Base-by-base conservation (phyloP, 2,113 vertebrate genomes). In the Cercopithecus mona region DNA sequence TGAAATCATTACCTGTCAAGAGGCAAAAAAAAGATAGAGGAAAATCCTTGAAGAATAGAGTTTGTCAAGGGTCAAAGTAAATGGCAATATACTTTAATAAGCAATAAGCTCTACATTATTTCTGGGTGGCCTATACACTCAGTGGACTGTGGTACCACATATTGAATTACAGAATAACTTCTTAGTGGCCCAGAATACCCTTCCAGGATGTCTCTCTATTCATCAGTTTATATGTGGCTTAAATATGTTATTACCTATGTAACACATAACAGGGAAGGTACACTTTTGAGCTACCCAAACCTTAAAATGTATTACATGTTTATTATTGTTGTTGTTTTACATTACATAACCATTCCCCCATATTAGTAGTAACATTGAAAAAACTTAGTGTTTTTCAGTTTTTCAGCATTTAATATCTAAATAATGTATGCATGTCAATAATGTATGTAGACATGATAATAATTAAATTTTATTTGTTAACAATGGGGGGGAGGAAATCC, bases 21-120 rank as follows among this genome's bases (percentile, higher is more conserved):
- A 97, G 90, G 73, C 22, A 23, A 64, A 91, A 78, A 94, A 97
- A 98, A 97, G 95, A 95, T 86, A 93, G 75, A 96, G 93, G 27
- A 64, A 97, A 96, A 97, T 92, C 97, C 96, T 97, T 98, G 97
- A 97, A 97, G 97, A 98, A 97, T 50, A 97, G 97, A 97, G 90
- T 97, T 98, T 97, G 97, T 84, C 93, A 97, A 98, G 98, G 97
- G 97, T 98, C 98, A 98, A 93, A 97, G 97, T 98, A 97, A 97
- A 97, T 97, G 97, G 97, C 87, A 95, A 95, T 96, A 96, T 90
- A 94, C 96, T 97, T 97, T 97, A 98, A 97, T 97, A 98, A 97
- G 97, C 88, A 97, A 92, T 97, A 97, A 98, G 79, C 75, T 93
- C 75, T 57, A 93, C 94, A 96, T 97, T 97, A 96, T 83, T 87